Percentiles rank a stretch among this genome's conserved stretches.
Evolutionary conservation across 2,113 vertebrate species (phyloP).

Genomic region (Gopherus flavomarginatus): DNA sequence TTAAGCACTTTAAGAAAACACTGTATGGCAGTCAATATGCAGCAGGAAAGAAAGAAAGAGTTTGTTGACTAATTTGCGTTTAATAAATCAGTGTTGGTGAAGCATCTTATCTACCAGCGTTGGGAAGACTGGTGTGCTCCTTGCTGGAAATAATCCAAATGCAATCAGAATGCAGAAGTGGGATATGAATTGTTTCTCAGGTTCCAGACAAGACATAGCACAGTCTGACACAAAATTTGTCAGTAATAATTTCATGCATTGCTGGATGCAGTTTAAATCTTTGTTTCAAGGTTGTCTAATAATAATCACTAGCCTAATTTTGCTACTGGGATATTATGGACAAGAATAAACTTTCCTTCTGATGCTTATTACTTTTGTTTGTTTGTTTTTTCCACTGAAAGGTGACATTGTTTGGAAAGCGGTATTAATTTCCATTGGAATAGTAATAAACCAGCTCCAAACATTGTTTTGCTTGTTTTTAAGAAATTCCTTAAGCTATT

Average conservation of each 20-base stretch:
- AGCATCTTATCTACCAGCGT: neutral
- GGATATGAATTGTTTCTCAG: neutral
- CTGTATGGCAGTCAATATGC: neutral
- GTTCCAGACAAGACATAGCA: neutral
- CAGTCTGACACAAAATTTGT: neutral
- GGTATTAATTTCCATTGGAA: neutral
- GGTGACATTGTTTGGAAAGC: neutral
- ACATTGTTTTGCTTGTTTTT: neutral
- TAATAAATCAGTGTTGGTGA: neutral
- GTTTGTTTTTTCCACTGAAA: neutral
- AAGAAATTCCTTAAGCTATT: neutral
- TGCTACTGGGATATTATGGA: neutral
- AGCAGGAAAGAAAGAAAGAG: neutral
- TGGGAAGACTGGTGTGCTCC: neutral
- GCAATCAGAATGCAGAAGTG: neutral
- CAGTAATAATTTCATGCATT: neutral
- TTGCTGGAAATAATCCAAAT: neutral
- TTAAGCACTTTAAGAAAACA: neutral
- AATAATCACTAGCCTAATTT: neutral
- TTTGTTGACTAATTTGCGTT: neutral
- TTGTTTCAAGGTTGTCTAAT: neutral
- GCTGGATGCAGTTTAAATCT: neutral
- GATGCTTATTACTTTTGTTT: neutral
- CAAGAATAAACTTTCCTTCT: neutral
- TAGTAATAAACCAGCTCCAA: neutral